Evolutionary conservation across 2,797 vertebrate species (phyloP).

Genomic region (Melanotaenia parkinsoni): DNA sequence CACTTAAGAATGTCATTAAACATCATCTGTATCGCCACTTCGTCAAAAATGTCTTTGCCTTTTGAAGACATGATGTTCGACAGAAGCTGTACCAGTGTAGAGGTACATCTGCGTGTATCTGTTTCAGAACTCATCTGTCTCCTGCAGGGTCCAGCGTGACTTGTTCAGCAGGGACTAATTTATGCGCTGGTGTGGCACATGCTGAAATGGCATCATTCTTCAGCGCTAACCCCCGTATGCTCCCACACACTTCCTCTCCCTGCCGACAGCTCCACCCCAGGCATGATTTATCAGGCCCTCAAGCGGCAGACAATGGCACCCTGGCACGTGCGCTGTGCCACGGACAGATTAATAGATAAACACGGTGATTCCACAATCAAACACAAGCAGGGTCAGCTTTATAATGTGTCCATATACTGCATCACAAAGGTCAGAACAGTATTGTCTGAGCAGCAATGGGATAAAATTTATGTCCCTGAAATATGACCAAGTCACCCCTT

Average conservation of each 20-base stretch:
- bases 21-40: neutral
- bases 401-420: constrained; percentile 38
- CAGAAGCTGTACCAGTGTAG: constrained; percentile 63
- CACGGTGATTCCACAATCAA: constrained; percentile 57
- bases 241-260: constrained; percentile 65
- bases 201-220: constrained; percentile 82
- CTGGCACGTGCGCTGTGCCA: constrained; percentile 55
- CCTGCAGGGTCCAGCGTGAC: constrained; percentile 62
- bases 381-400: constrained; percentile 61
- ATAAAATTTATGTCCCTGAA: constrained; percentile 46
- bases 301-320: constrained; percentile 59
- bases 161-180: constrained; percentile 76
- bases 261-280: constrained; percentile 63
- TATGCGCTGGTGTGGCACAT: constrained; percentile 74
- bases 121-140: constrained; percentile 75
- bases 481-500: constrained; percentile 23
- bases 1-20: constrained; percentile 28
- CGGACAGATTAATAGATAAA: constrained; percentile 74
- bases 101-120: constrained; percentile 28
- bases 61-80: constrained; percentile 9
- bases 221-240: constrained; percentile 67
- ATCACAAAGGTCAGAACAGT: constrained; percentile 46
- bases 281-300: constrained; percentile 79
- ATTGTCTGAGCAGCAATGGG: constrained; percentile 19
- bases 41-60: neutral